Base-by-base conservation (phyloP, 2,888 invertebrate genomes). In the Camptogramma bilineatum region DNA sequence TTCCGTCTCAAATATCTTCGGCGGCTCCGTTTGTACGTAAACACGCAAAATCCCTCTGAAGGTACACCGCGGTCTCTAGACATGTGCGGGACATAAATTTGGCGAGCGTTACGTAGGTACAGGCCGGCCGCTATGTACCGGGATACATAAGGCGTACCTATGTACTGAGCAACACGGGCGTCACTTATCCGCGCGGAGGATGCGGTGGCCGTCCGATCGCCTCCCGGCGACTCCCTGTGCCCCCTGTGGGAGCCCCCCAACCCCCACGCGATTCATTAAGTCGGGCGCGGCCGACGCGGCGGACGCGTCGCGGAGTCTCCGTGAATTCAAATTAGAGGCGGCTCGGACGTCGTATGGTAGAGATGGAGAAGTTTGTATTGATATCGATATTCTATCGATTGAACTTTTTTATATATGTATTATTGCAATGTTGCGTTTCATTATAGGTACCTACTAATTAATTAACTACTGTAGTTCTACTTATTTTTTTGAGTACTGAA, bases 81-180 rank as follows among this genome's bases (percentile, higher is more conserved):
- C 92, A 93, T 93, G 92, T 92, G 90, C 92, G 90, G 91, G 90
- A 92, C 92, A 93, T 92, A 93, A 93, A 93, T 92, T 92, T 91
- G 92, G 92, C 87, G 87, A 90, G 85, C 87, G 90, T 88, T 90
- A 88, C 91, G 88, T 90, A 90, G 90, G 87, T 90, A 88, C 85
- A 84, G 88, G 87, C 89, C 86, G 88, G 89, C 81, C 84, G 87
- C 87, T 91, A 91, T 90, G 85, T 91, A 80, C 87, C 79, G 76
- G 75, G 78, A 81, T 91, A 92, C 84, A 92, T 91, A 92, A 88
- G 90, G 86, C 80, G 84, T 86, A 88, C 86, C 82, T 87, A 88
- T 86, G 86, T 87, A 66, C 66, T 62, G 62, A 88, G 91, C 87
- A 89, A 92, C 92, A 90, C 92, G 91, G 91, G 92, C 92, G 92